Percentiles rank a stretch among this genome's conserved stretches.
These are phyloP conservation scores for Hydrotaea diabolus DNA, from an alignment of 2,888 invertebrate genomes.

Conservation along the genomic window DNA sequence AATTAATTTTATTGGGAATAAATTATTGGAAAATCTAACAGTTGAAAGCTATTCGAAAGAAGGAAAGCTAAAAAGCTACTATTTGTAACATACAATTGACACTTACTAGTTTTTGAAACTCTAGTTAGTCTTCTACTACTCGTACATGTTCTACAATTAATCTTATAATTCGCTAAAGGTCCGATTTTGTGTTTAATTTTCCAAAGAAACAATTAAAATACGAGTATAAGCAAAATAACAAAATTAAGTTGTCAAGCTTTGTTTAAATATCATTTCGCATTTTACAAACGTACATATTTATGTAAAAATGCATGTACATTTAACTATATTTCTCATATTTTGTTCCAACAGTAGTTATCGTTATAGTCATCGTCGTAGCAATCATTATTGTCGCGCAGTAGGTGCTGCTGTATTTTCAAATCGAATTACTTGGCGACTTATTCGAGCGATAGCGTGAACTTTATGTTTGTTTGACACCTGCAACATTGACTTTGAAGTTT, in stretches of 20 bases:
- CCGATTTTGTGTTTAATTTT: constrained; percentile 12
- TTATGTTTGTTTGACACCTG: constrained; percentile 60
- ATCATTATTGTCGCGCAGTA: constrained; percentile 26
- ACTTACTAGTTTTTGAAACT: not conserved
- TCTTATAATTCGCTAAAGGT: constrained; percentile 33
- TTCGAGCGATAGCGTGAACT: constrained; percentile 18
- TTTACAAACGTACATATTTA: not conserved
- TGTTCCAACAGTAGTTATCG: not conserved
- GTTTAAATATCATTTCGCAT: constrained; percentile 56
- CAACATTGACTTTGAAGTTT: constrained; percentile 67
- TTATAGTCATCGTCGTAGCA: not conserved
- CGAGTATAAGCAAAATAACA: constrained; percentile 15
- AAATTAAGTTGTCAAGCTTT: constrained; percentile 66
- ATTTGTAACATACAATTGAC: too few relatives aligned
- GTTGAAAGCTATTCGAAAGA: too few relatives aligned
- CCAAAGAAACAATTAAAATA: constrained; percentile 26
- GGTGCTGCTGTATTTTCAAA: constrained; percentile 37
- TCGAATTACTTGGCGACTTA: constrained; percentile 6
- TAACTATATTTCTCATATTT: constrained; percentile 51
- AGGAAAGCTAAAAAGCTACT: too few relatives aligned
- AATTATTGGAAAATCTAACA: too few relatives aligned
- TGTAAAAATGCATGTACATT: constrained; percentile 24
- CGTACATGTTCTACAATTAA: constrained; percentile 42
- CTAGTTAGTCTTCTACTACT: not conserved
- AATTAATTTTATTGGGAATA: too few relatives aligned